Conservation (phyloP, 2,888 invertebrate species). For the Trichogramma dendrolimi region DNA sequence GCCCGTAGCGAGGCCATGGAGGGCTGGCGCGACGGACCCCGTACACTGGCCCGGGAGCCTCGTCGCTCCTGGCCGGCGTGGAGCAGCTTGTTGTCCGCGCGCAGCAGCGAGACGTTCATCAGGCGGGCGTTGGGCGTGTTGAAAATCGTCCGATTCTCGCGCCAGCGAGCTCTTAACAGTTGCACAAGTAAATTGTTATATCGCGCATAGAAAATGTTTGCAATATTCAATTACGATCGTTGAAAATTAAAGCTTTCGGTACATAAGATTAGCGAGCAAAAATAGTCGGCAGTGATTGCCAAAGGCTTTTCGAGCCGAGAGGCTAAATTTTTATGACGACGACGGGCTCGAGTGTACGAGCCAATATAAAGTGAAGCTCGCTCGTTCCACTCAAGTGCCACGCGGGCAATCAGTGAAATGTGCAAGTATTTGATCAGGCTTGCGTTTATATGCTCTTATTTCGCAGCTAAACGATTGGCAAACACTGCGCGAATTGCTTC, state of each 20-base stretch:
- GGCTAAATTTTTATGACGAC: too few relatives aligned
- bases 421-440: too few relatives aligned
- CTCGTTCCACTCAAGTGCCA: too few relatives aligned
- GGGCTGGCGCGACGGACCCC: constrained; percentile 78
- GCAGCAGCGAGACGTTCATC: constrained; percentile 83
- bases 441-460: too few relatives aligned
- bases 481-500: too few relatives aligned
- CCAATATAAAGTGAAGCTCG: too few relatives aligned
- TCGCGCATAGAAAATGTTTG: neutral
- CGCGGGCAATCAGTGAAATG: too few relatives aligned
- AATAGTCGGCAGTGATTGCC: too few relatives aligned
- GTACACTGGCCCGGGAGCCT: constrained; percentile 73
- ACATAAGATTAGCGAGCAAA: too few relatives aligned
- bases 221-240: neutral
- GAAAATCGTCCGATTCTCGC: constrained; percentile 87
- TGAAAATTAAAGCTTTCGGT: too few relatives aligned
- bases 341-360: too few relatives aligned
- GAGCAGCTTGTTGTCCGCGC: constrained; percentile 70
- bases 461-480: neutral
- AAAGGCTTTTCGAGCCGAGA: too few relatives aligned
- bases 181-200: neutral
- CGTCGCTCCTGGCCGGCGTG: constrained; percentile 70
- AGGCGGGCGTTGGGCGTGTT: constrained; percentile 90
- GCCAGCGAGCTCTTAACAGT: constrained; percentile 80
- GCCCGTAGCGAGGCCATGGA: constrained; percentile 81